Evolutionary conservation across 2,113 vertebrate species (phyloP).

Genomic region (Pluvianellus socialis): DNA sequence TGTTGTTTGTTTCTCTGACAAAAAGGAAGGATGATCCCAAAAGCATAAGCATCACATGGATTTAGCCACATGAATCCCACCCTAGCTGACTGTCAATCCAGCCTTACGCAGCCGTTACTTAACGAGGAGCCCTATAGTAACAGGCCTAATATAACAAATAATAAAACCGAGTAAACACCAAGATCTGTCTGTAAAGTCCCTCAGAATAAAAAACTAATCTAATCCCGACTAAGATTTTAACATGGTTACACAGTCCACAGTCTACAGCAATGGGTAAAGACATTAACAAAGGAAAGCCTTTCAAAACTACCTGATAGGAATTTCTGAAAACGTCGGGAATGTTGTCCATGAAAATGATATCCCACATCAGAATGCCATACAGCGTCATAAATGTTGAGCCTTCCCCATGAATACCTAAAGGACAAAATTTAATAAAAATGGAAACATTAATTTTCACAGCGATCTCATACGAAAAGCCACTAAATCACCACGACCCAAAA

Average conservation of each 20-base stretch:
- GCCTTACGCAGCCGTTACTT: not conserved
- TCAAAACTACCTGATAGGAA: conserved; percentile 86
- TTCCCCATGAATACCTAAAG: conserved; percentile 94
- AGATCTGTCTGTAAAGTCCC: not conserved
- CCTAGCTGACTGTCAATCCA: not conserved
- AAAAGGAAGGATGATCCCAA: not conserved
- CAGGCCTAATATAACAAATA: not conserved
- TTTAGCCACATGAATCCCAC: not conserved
- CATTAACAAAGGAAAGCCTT: not conserved
- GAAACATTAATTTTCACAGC: not conserved
- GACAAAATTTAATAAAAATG: not conserved
- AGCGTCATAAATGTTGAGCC: conserved; percentile 91
- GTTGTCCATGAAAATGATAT: conserved; percentile 88
- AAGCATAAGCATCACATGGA: not conserved
- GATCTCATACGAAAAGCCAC: not conserved
- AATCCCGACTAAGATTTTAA: not conserved
- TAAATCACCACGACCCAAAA: not conserved
- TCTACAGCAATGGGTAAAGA: not conserved
- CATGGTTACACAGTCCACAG: not conserved
- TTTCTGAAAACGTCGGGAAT: conserved; percentile 90
- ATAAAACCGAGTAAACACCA: not conserved
- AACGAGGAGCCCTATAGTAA: not conserved
- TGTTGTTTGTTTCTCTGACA: not conserved
- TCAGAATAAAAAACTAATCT: not conserved
- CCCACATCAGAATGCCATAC: conserved; percentile 91